A percentile compares a stretch with the other conserved stretches of the same genome.
These are phyloP conservation scores for Ariopsis seemanni DNA, from an alignment of 2,113 vertebrate genomes.

Conservation along the genomic window DNA sequence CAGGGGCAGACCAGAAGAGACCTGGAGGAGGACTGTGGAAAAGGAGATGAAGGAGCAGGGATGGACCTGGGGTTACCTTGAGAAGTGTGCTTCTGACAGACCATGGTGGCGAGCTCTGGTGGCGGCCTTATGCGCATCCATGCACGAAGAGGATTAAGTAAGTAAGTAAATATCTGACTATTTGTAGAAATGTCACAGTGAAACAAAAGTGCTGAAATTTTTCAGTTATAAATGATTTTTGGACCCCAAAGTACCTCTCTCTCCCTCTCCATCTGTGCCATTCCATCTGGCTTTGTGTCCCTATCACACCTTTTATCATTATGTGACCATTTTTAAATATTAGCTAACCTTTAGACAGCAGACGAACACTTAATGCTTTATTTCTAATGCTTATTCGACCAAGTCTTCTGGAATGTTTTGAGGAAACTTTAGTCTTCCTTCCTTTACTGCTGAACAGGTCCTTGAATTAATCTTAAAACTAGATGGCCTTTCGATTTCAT, in stretches of 20 bases:
- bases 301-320: background rate
- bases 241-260: background rate
- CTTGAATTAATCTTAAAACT: too few relatives aligned
- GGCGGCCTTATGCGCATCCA: too few relatives aligned
- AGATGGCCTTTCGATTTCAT: too few relatives aligned
- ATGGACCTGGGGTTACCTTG: too few relatives aligned
- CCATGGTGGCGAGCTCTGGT: too few relatives aligned
- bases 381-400: background rate
- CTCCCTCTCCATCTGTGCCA: background rate
- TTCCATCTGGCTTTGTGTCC: background rate
- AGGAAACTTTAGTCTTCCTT: background rate
- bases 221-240: background rate
- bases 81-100: too few relatives aligned
- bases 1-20: too few relatives aligned
- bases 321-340: background rate
- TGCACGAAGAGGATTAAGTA: too few relatives aligned
- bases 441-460: background rate
- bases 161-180: background rate
- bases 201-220: background rate
- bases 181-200: background rate
- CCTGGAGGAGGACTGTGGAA: too few relatives aligned
- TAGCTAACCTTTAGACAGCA: background rate
- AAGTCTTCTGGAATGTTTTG: background rate
- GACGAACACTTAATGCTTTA: background rate
- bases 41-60: too few relatives aligned